phyloP scores from a whole-genome alignment of 92 coral and sea anemone species.

The Bergia sp. region DNA sequence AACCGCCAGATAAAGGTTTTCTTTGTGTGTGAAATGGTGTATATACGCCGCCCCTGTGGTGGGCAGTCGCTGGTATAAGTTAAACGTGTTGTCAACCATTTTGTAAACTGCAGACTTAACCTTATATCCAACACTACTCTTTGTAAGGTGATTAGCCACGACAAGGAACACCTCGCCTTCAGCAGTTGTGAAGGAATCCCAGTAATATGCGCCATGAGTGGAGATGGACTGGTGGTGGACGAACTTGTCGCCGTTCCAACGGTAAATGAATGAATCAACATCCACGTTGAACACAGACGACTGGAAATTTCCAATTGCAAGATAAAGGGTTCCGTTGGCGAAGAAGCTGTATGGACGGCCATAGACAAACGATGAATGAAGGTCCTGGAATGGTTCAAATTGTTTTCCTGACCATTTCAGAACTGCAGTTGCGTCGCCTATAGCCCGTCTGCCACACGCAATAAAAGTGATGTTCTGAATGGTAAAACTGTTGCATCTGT shows the following conservation, averaged over 20 bases:
- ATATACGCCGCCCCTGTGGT: background rate
- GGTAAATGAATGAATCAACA: background rate
- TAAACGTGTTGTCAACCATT: too few species aligned
- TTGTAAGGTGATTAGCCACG: background rate
- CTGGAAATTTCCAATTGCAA: background rate
- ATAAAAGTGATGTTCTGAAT: too few species aligned
- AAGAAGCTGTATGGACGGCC: background rate
- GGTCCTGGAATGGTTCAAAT: background rate
- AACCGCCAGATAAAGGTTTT: background rate
- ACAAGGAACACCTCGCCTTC: too few species aligned
- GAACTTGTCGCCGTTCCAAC: too few species aligned
- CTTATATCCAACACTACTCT: background rate
- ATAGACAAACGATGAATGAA: background rate
- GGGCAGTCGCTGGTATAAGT: background rate
- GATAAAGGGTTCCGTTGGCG: background rate
- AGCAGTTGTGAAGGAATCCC: too few species aligned
- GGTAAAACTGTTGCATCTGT: background rate
- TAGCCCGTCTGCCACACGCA: too few species aligned
- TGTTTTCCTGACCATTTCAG: too few species aligned
- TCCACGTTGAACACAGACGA: too few species aligned
- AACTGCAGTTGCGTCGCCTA: too few species aligned
- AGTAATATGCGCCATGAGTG: too few species aligned
- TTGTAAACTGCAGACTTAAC: too few species aligned
- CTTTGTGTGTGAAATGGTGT: background rate
- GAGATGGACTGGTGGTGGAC: too few species aligned